Evolutionary conservation across 2,113 vertebrate genomes (phyloP).

Genomic region (Engraulis encrasicolus): DNA sequence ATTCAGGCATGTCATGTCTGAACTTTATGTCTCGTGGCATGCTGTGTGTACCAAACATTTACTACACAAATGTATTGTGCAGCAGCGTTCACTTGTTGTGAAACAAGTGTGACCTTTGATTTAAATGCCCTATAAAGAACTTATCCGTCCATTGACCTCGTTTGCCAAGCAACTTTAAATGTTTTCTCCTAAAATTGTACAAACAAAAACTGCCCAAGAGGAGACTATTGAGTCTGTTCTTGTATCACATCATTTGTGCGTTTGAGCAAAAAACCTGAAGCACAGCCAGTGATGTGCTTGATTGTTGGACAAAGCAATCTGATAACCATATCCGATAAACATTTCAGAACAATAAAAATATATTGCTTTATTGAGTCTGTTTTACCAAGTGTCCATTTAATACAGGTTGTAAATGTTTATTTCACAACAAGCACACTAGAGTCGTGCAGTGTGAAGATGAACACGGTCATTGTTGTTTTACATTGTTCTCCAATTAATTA

Average conservation of each 20-base stretch:
- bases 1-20: background rate
- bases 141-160: background rate
- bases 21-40: background rate
- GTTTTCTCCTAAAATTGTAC: background rate
- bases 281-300: background rate
- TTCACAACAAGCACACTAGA: background rate
- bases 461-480: background rate
- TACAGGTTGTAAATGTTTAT: background rate
- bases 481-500: background rate
- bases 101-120: background rate
- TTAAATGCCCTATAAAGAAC: conserved; percentile 2
- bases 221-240: background rate
- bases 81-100: background rate
- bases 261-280: background rate
- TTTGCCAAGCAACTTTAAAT: background rate
- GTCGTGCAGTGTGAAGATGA: background rate
- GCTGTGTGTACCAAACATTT: background rate
- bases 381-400: background rate
- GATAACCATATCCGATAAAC: background rate
- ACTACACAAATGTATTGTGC: background rate
- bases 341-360: background rate
- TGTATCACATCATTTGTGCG: background rate
- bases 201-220: background rate
- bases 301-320: background rate
- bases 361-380: background rate